Evolutionary conservation across 2,888 invertebrate species (phyloP).

Genomic region (Cerceris ruficornis): DNA sequence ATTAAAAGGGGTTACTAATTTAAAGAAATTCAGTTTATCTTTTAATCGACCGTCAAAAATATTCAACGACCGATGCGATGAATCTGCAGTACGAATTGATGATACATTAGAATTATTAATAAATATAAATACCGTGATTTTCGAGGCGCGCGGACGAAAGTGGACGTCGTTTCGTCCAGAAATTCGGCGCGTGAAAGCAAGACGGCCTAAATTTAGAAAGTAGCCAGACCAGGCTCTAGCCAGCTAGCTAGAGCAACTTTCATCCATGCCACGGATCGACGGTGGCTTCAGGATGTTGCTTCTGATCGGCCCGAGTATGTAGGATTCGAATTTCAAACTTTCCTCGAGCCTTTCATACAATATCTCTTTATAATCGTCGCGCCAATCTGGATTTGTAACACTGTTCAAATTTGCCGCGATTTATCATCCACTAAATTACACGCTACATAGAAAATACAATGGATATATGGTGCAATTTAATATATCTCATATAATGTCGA

Average conservation of each 20-base stretch:
- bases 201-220: slow-evolving; percentile 77
- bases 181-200: slow-evolving; percentile 73
- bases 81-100: too few species aligned
- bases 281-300: slow-evolving; percentile 21
- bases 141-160: background rate
- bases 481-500: too few species aligned
- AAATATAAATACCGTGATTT: background rate
- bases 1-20: too few species aligned
- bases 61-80: too few species aligned
- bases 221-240: slow-evolving; percentile 63
- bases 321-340: slow-evolving; percentile 11
- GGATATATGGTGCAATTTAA: too few species aligned
- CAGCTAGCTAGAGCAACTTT: slow-evolving; percentile 66
- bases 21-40: too few species aligned
- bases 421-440: too few species aligned
- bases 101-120: too few species aligned
- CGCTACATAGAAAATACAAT: too few species aligned
- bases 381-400: too few species aligned
- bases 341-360: background rate
- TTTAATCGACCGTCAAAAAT: too few species aligned
- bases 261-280: slow-evolving; percentile 45
- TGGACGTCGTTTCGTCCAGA: slow-evolving; percentile 40
- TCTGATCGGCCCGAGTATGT: background rate
- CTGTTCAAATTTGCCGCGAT: too few species aligned
- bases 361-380: background rate